phyloP scores from a whole-genome alignment of 2,888 invertebrate species.

The Melinaea marsaeus region DNA sequence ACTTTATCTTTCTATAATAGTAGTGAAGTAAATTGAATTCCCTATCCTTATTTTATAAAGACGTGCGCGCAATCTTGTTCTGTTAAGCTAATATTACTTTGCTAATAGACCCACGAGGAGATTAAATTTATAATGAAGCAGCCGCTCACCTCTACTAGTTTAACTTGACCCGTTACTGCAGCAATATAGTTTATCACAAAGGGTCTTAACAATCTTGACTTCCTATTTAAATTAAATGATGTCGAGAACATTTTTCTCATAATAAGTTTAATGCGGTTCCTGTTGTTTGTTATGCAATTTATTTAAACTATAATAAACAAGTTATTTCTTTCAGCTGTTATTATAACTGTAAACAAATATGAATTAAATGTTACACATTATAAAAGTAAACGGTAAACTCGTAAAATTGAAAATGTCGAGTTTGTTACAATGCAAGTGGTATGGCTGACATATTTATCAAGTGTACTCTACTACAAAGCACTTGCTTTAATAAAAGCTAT shows the following conservation, averaged over 20 bases:
- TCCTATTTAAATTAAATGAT: slow-evolving; percentile 22
- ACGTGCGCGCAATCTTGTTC: neutral
- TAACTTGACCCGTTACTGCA: slow-evolving; percentile 22
- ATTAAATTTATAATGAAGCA: slow-evolving; percentile 28
- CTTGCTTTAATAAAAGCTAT: too few species aligned
- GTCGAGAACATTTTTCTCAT: slow-evolving; percentile 16
- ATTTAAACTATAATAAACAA: neutral
- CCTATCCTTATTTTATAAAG: neutral
- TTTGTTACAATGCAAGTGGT: too few species aligned
- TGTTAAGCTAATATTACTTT: slow-evolving; percentile 12
- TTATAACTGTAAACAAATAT: too few species aligned
- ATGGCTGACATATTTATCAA: too few species aligned
- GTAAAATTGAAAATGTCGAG: too few species aligned
- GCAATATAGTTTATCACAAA: slow-evolving; percentile 23
- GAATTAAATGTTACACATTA: too few species aligned
- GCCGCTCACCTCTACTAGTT: slow-evolving; percentile 23
- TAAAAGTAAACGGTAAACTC: too few species aligned
- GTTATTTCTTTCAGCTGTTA: too few species aligned
- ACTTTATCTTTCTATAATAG: too few species aligned
- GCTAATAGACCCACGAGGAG: slow-evolving; percentile 19
- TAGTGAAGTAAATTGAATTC: too few species aligned
- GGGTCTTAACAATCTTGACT: slow-evolving; percentile 10
- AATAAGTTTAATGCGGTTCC: slow-evolving; percentile 3
- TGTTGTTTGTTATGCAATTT: neutral
- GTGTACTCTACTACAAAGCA: too few species aligned